Conservation (phyloP, 2,113 vertebrate species). For the Ammodytes marinus region DNA sequence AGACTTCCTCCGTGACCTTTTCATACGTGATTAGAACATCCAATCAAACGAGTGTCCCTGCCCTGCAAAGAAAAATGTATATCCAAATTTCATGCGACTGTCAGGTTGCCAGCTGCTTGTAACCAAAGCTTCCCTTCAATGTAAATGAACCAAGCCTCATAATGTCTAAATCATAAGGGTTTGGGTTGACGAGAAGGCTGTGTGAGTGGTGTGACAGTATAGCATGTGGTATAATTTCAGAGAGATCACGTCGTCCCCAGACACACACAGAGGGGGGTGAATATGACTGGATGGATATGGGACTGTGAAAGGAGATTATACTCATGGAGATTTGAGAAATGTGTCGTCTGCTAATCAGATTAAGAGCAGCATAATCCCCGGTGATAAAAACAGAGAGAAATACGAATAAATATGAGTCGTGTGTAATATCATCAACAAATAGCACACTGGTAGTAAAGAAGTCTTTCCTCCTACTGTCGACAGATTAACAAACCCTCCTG, state of each 20-base stretch:
- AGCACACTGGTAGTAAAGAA: slow-evolving; percentile 29
- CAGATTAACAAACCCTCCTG: too few relatives aligned
- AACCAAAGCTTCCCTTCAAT: slow-evolving; percentile 35
- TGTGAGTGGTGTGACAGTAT: slow-evolving; percentile 49
- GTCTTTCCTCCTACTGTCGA: slow-evolving; percentile 18
- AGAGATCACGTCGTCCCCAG: slow-evolving; percentile 42
- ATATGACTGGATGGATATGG: slow-evolving; percentile 54
- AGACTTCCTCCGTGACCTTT: slow-evolving; percentile 66
- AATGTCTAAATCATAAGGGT: slow-evolving; percentile 29
- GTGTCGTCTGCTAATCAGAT: slow-evolving; percentile 76
- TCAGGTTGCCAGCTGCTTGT: slow-evolving; percentile 52
- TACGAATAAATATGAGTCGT: slow-evolving; percentile 25
- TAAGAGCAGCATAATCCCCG: slow-evolving; percentile 63
- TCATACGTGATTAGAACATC: slow-evolving; percentile 72
- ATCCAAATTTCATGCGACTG: slow-evolving; percentile 67
- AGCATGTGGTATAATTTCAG: slow-evolving; percentile 58
- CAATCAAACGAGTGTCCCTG: slow-evolving; percentile 65
- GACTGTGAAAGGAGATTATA: slow-evolving; percentile 67
- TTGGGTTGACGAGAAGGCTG: slow-evolving; percentile 35
- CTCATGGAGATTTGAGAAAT: slow-evolving; percentile 66
- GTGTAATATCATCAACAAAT: slow-evolving; percentile 30
- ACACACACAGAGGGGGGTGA: slow-evolving; percentile 47
- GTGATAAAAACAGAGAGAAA: slow-evolving; percentile 9
- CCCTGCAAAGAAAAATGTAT: slow-evolving; percentile 28
- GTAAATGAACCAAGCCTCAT: slow-evolving; percentile 37